A percentile compares a stretch with the other conserved stretches of the same genome.
Evolutionary conservation across 2,797 vertebrate genomes (phyloP).

Genomic region (Fistularia commersonii): DNA sequence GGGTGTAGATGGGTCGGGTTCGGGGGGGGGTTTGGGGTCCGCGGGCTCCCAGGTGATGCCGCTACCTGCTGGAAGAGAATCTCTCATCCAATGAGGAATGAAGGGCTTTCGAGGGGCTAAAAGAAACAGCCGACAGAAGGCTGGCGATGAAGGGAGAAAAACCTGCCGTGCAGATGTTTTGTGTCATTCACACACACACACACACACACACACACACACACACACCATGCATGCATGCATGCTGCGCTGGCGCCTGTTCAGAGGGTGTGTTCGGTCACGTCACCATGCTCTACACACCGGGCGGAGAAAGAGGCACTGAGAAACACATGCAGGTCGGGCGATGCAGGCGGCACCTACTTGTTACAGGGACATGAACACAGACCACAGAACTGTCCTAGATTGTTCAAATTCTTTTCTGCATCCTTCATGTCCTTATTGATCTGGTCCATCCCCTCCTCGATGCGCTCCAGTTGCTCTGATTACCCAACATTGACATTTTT

Average conservation of each 20-base stretch:
- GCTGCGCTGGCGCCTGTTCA: conserved; percentile 46
- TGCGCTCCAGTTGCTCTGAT: conserved; percentile 99
- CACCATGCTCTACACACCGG: conserved; percentile 62
- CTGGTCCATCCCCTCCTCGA: conserved; percentile 99
- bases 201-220: conserved; percentile 21
- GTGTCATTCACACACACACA: conserved; percentile 34
- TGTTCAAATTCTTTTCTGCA: conserved; percentile 99
- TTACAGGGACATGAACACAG: conserved; percentile 99
- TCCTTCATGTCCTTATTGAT: conserved; percentile 99
- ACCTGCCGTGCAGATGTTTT: conserved; percentile 30
- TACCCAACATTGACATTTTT: conserved; percentile 95
- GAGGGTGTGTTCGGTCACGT: conserved; percentile 34
- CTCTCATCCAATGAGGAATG: conserved; percentile 70
- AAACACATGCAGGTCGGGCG: conserved; percentile 70
- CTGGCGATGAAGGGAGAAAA: conserved; percentile 17
- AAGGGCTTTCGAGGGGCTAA: conserved; percentile 67
- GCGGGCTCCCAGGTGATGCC: conserved; percentile 47
- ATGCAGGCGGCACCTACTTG: conserved; percentile 98
- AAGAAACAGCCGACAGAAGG: conserved; percentile 21
- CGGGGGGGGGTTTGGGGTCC: neutral
- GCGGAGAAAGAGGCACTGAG: conserved; percentile 58
- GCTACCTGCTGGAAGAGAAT: conserved; percentile 62
- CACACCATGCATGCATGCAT: conserved; percentile 21
- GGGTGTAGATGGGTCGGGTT: conserved; percentile 10
- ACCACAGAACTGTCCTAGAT: conserved; percentile 99